Evolutionary conservation across 1,140 invertebrate species (phyloP), one percentile per base, ranked within the genome.

Genomic region (Trissolcus basalis): DNA sequence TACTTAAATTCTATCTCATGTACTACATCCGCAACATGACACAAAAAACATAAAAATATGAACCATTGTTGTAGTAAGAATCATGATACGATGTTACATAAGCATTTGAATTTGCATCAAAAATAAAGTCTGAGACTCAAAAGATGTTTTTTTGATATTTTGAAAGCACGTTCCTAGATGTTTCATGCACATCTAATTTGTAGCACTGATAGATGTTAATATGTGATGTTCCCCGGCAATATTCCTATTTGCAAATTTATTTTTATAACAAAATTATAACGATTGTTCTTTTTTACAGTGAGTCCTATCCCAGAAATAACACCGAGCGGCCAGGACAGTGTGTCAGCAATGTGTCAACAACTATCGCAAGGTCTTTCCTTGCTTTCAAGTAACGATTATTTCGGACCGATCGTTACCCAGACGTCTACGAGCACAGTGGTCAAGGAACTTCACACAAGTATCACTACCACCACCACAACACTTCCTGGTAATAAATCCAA

Each of bases 331-430:
- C 91, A 90, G 10, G 93, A 96, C 83, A 92, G 93, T 12, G 95
- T 97, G 14, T 94, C 94, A 72, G 94, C 94, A 64, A 92, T 96
- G 90, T 97, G 95, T 88, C 94, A 96, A 85, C 94, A 97, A 82
- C 89, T 97, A 33, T 94, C 94, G 33, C 93, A 93, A 84, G 95
- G 95, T 12, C 89, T 97, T 12, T 93, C 93, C 32, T 89, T 96
- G 63, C 90, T 97, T 4, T 93, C 93, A 1, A 92, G 92, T 70
- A 93, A 89, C 78, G 93, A 90, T 80, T 81, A 92, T 86, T 85
- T 85, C 88, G 74, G 90, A 88, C 84, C 90, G 87, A 50, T 86
- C 82, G 72, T 86, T 75, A 80, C 74, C 61, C 68, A 84, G 73
- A 77, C 81, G 11, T 71, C 74, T 5, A 70, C 79, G 0, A 83